Percentiles rank a stretch among this genome's conserved stretches.
Conservation (phyloP, 1,140 invertebrate genomes). For the Drosophila micromelanica region DNA sequence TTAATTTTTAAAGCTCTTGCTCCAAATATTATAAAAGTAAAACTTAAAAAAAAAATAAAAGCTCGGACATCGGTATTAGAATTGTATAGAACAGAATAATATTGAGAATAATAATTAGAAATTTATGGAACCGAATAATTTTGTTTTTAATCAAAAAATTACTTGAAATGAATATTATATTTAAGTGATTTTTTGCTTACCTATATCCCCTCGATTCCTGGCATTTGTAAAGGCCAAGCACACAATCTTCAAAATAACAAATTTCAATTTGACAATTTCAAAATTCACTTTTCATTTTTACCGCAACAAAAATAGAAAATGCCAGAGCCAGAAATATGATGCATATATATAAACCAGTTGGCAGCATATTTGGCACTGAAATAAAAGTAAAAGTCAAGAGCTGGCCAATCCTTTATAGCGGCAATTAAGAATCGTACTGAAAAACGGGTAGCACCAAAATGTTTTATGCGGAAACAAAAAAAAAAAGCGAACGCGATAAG, state of each 20-base stretch:
- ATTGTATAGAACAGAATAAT: too few species aligned
- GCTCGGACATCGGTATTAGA: too few species aligned
- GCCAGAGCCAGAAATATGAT: conserved; percentile 30
- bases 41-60: too few species aligned
- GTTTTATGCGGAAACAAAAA: conserved; percentile 23
- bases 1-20: too few species aligned
- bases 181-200: conserved; percentile 1
- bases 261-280: neutral
- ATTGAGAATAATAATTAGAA: too few species aligned
- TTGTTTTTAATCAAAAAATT: neutral
- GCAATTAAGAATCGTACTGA: conserved; percentile 33
- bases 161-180: too few species aligned
- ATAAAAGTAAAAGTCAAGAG: neutral
- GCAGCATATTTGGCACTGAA: conserved; percentile 40
- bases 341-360: conserved; percentile 17
- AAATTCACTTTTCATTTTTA: neutral
- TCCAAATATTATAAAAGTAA: too few species aligned
- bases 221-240: neutral
- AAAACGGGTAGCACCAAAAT: conserved; percentile 12
- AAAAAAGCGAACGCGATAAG: conserved; percentile 25
- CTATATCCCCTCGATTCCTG: neutral
- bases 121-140: too few species aligned
- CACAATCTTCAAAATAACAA: conserved; percentile 4
- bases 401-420: conserved; percentile 10
- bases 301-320: conserved; percentile 38